These are phyloP conservation scores for Contarinia nasturtii DNA, from an alignment of 1,140 invertebrate genomes.

Conservation along the genomic window DNA sequence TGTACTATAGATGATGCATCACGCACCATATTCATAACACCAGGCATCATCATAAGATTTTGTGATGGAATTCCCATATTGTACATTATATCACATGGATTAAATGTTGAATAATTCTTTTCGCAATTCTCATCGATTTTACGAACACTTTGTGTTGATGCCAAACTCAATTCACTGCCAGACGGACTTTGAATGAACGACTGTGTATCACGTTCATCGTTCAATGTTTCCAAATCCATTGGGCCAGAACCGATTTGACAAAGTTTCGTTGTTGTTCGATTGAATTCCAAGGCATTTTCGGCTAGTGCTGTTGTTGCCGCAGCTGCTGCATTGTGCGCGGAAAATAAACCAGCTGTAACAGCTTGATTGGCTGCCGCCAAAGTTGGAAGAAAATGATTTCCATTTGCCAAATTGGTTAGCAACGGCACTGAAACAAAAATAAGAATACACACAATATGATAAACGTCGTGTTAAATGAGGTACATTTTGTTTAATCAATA, in stretches of 20 bases:
- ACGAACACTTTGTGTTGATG: neutral
- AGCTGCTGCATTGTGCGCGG: slow-evolving; percentile 3
- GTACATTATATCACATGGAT: slow-evolving; percentile 8
- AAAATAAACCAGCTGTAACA: neutral
- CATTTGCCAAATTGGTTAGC: slow-evolving; percentile 16
- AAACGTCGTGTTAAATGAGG: too few relatives aligned
- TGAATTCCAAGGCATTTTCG: slow-evolving; percentile 46
- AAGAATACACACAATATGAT: neutral
- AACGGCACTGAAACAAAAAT: slow-evolving; percentile 13
- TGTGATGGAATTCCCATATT: slow-evolving; percentile 28
- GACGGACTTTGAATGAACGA: neutral
- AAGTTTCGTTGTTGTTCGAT: slow-evolving; percentile 35
- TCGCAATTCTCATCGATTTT: neutral
- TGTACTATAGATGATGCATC: neutral
- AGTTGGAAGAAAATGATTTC: slow-evolving; percentile 1
- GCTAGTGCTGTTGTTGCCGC: slow-evolving; percentile 35
- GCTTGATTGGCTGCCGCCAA: neutral
- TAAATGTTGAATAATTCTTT: slow-evolving; percentile 1
- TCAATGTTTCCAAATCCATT: slow-evolving; percentile 5
- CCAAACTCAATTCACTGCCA: neutral
- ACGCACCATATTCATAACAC: slow-evolving; percentile 32
- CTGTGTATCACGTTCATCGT: neutral
- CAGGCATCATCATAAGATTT: slow-evolving; percentile 6
- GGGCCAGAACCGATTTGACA: slow-evolving; percentile 4
- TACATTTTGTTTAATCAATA: too few relatives aligned